Base-by-base conservation (phyloP, 1,140 invertebrate genomes). In the Mylabris phalerata region DNA sequence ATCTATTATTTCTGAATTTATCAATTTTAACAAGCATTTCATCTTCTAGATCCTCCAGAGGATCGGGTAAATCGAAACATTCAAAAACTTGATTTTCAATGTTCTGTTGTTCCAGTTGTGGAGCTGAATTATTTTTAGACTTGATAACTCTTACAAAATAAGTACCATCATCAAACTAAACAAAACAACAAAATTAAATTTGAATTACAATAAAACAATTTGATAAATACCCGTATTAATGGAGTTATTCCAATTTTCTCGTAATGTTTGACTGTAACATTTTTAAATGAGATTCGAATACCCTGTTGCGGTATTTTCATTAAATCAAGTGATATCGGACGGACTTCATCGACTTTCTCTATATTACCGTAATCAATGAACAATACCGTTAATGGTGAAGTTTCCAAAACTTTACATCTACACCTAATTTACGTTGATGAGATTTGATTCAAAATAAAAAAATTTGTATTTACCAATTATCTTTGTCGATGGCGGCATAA, bases 321-420 rank as follows among this genome's bases (percentile, higher is more conserved):
- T 39, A 61, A 41, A 25, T 56, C 54, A 9, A 48, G 42, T 1
- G 59, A 61, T 13, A 57, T 46, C 40, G 50, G 48, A 1, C 41
- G 32, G 3, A 61, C 9, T 32, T 56, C 55, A 19, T 49, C 26
- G 1, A 61, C 55, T 7, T 50, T 13, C 26, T 50, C 55, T 9
- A 26, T 24, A 52, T 61, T 61, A 25, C 60, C 55, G 19, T 61
- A 58, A 24, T 61, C 55, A 11, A 61, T 13, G 9, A 54, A 54
- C 9, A 54, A 54, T 9, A 46, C 51, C 4, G 43, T 54, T 13
- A 54, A 32, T 3, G 51, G 51, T 9, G 9, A 19, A 3, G 11
- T 26, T 11, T 24, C 10, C 2, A 11, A 10, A 11, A 54, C 38
- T 32, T 46, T 54, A 38, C 51, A 54, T 38, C 51, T 44, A 45